Conservation (phyloP, 92 coral and sea anemone species). For the Zoanthus sociatus region DNA sequence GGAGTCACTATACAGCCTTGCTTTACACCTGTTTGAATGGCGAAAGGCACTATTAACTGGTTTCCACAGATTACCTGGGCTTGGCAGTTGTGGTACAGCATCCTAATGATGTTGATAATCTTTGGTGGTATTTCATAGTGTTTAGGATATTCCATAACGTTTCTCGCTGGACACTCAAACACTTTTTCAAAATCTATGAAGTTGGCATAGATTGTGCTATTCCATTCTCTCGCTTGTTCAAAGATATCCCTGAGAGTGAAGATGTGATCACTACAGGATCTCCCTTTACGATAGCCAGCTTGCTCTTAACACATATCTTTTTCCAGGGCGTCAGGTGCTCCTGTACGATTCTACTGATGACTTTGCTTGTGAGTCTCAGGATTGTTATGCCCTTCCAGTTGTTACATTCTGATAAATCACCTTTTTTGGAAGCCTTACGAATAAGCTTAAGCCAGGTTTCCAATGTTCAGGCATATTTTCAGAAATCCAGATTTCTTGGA, state of each 20-base stretch:
- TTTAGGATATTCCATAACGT: neutral
- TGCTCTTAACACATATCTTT: neutral
- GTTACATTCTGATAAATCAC: neutral
- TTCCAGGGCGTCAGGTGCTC: neutral
- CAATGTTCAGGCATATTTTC: constrained; percentile 3
- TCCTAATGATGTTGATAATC: neutral
- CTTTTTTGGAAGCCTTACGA: neutral
- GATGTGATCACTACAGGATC: neutral
- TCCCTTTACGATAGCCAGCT: neutral
- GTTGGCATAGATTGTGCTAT: neutral
- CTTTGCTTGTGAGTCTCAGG: neutral
- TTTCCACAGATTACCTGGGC: constrained; percentile 1
- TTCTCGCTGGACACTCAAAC: neutral
- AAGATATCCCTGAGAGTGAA: neutral
- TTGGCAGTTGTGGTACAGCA: neutral
- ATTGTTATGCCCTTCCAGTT: neutral
- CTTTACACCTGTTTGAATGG: neutral
- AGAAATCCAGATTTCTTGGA: constrained; percentile 12
- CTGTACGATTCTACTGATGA: neutral
- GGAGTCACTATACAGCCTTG: neutral
- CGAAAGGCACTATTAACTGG: neutral
- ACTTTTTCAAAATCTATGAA: neutral
- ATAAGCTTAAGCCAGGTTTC: neutral
- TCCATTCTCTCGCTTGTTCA: neutral
- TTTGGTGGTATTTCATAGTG: neutral